Base-by-base conservation (phyloP, 2,888 invertebrate genomes). In the Aphidoletes aphidimyza region DNA sequence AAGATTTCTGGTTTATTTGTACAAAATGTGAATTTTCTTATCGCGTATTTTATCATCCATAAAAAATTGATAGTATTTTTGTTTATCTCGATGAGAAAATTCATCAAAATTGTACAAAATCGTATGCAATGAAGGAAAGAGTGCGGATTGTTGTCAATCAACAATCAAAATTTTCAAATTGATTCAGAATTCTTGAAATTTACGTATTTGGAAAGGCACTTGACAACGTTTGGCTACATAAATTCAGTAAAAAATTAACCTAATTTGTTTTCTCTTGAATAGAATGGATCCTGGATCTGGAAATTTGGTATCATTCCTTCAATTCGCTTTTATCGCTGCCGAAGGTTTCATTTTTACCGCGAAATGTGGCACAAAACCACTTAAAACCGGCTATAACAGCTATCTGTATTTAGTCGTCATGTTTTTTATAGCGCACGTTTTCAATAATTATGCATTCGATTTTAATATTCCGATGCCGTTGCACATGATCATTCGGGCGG, bases 391-490 rank as follows among this genome's bases (percentile, higher is more conserved):
- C 0, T 90, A 98, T 85, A 94, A 94, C 87, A 94, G 95, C 87
- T 99, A 99, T 88, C 88, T 94, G 9, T 89, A 94, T 83, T 91
- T 98, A 85, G 98, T 98, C 0, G 90, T 93, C 14, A 94, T 98
- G 91, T 99, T 98, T 90, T 98, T 98, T 90, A 91, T 96, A 0
- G 94, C 95, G 22, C 98, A 97, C 89, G 95, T 98, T 0, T 94
- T 95, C 86, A 97, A 97, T 88, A 99, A 99, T 89, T 97, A 97
- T 91, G 98, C 98, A 0, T 96, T 99, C 88, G 94, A 95, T 89
- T 99, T 97, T 88, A 97, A 98, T 89, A 98, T 99, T 88, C 94
- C 99, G 0, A 98, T 99, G 94, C 98, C 99, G 0, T 91, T 99
- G 83, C 99, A 99, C 89, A 98, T 99, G 95, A 99, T 99, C 89